Base-by-base conservation (phyloP, 2,888 invertebrate species). In the Orthosia gracilis region DNA sequence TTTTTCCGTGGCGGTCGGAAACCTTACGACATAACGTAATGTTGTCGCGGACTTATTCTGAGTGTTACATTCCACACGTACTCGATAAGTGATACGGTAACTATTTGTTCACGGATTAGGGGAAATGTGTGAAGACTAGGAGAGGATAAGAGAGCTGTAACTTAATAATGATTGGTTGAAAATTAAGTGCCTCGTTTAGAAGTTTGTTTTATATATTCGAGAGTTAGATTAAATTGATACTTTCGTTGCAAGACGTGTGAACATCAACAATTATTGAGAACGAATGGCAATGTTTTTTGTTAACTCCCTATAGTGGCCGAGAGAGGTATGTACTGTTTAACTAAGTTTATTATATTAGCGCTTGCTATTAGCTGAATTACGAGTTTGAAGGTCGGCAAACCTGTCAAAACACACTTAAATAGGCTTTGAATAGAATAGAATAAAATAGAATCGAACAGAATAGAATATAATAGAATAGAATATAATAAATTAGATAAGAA, bases 1-100 rank as follows among this genome's bases (percentile, higher is more conserved):
- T 89, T 89, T 89, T 89, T 88, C 87, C 72, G 69, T 64, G 49
- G 62, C 79, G 70, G 63, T 79, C 78, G 85, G 89, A 90, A 89
- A 87, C 85, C 87, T 84, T 85, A 88, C 86, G 83, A 84, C 85
- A 84, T 74, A 70, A 52, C 73, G 73, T 72, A 80, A 82, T 80
- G 57, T 52, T 70, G 72, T 76, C 69, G 71, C 50, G 49, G 83
- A 64, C 84, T 62, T 85, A 88, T 87, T 89, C 88, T 45, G 80
- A 62, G 83, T 59, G 80, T 77, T 61, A 84, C 57, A 82, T 86
- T 86, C 80, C 82, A 75, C 85, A 78, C 59, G 49, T 21, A 63
- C 15, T 55, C 70, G 78, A 59, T 67, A 85, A 83, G 59, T 86
- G 75, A 73, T 58, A 76, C 40, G 50, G 62, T 69, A 80, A 78